Percentiles rank a stretch among this genome's conserved stretches.
phyloP scores from a whole-genome alignment of 2,888 invertebrate species.

The Volucella zonaria region DNA sequence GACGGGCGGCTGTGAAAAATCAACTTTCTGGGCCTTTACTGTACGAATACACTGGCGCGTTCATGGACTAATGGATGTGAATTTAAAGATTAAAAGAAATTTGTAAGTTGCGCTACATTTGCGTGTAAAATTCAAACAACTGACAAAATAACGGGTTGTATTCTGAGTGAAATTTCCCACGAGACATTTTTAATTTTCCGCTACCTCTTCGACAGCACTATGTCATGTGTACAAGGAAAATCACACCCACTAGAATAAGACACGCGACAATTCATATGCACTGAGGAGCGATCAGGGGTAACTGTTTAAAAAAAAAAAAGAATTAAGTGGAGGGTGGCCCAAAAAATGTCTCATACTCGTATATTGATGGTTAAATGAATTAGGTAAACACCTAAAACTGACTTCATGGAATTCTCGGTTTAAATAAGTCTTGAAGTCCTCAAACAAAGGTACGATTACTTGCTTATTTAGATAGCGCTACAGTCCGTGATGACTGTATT shows the following conservation, averaged over 20 bases:
- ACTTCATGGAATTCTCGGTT: too few species aligned
- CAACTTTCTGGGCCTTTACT: too few species aligned
- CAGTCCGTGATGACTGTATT: too few species aligned
- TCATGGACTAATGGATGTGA: not conserved
- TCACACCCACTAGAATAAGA: conserved; percentile 20
- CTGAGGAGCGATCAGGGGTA: conserved; percentile 10
- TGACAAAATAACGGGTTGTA: too few species aligned
- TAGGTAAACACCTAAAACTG: too few species aligned
- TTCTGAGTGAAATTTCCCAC: not conserved
- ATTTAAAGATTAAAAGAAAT: not conserved
- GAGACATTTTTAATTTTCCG: not conserved
- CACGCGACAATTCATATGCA: conserved; percentile 8
- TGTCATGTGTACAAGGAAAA: not conserved
- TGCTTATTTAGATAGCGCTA: too few species aligned
- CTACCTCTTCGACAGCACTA: not conserved
- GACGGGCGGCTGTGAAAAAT: too few species aligned
- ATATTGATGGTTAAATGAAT: too few species aligned
- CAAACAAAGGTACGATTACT: too few species aligned
- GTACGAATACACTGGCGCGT: too few species aligned
- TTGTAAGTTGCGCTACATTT: not conserved
- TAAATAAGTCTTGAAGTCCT: too few species aligned
- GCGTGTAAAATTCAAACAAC: not conserved
- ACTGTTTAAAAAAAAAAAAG: not conserved
- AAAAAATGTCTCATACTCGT: too few species aligned
- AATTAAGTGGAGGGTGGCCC: not conserved